Conservation (phyloP, 2,888 invertebrate species). For the Xestoiulus laeticollis region DNA sequence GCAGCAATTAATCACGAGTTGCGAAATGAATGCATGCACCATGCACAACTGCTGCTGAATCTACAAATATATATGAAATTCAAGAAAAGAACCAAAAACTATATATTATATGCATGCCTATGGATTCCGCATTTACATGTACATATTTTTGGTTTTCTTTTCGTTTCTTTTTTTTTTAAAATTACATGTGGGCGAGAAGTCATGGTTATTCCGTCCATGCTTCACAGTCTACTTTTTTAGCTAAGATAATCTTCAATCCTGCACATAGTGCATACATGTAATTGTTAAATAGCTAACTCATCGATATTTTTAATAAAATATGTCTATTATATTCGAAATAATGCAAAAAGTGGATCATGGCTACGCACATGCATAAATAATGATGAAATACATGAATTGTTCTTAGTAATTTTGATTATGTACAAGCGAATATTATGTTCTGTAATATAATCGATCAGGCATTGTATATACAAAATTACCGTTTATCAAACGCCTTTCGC, state of each 20-base stretch:
- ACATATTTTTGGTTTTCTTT: neutral
- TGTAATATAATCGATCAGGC: too few species aligned
- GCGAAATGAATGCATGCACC: slow-evolving; percentile 41
- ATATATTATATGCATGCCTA: neutral
- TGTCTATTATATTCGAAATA: neutral
- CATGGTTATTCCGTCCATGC: neutral
- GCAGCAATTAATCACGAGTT: slow-evolving; percentile 41
- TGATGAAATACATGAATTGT: neutral
- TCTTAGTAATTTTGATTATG: neutral
- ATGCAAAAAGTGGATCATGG: neutral
- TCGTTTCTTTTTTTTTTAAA: neutral
- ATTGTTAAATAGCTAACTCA: neutral
- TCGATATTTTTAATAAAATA: neutral
- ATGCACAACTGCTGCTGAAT: slow-evolving; percentile 6
- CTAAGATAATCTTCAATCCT: neutral
- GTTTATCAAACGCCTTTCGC: too few species aligned
- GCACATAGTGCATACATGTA: neutral
- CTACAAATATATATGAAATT: slow-evolving; percentile 20
- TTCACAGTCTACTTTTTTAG: neutral
- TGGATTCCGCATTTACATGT: neutral
- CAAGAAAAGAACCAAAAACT: neutral
- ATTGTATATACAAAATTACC: neutral
- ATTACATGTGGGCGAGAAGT: neutral
- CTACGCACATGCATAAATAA: neutral
- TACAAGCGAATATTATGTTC: too few species aligned